phyloP scores from a whole-genome alignment of 2,797 vertebrate species.

The Chiloscyllium punctatum region DNA sequence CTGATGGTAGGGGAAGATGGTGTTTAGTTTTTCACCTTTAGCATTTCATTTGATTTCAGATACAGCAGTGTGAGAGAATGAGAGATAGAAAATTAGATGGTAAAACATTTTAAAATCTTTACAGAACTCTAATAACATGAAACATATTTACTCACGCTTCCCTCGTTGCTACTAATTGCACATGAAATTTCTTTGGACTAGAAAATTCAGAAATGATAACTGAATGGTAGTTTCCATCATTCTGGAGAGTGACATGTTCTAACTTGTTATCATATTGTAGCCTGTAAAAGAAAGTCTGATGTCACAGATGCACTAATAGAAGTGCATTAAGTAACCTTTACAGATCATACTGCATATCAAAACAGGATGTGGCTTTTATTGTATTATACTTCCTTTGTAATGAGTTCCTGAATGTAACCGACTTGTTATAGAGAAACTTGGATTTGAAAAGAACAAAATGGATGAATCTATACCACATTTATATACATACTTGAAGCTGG shows the following conservation, averaged over 20 bases:
- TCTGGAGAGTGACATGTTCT: background rate
- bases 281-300: constrained; percentile 12
- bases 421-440: background rate
- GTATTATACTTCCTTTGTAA: background rate
- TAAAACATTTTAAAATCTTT: background rate
- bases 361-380: background rate
- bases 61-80: background rate
- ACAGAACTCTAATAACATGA: background rate
- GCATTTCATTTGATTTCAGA: background rate
- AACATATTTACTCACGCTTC: background rate
- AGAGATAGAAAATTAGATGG: background rate
- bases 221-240: constrained; percentile 33
- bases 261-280: background rate
- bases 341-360: background rate
- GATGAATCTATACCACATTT: background rate
- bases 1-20: background rate
- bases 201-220: constrained; percentile 1
- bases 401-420: background rate
- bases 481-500: background rate
- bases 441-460: background rate
- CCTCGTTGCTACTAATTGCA: background rate
- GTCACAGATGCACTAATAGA: background rate
- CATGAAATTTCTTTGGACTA: background rate
- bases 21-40: background rate
- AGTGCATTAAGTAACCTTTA: background rate